phyloP scores from a whole-genome alignment of 2,888 invertebrate species.

The Diachrysia chrysitis region DNA sequence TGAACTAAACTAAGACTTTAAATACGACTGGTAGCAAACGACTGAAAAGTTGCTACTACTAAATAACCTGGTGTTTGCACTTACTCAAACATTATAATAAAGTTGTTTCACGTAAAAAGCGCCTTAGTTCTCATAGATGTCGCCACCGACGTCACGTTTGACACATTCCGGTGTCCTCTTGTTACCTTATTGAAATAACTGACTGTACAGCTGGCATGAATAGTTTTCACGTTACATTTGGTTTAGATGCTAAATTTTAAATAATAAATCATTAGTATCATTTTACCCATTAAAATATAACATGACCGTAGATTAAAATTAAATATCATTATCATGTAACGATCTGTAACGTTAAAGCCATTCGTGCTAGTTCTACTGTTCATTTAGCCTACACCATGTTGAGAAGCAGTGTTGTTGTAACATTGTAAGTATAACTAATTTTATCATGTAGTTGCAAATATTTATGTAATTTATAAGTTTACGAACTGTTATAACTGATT shows the following conservation, averaged over 20 bases:
- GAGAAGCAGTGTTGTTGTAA: constrained; percentile 67
- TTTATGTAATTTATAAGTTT: constrained; percentile 79
- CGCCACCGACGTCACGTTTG: constrained; percentile 9
- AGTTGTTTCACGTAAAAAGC: not conserved
- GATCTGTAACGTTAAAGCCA: constrained; percentile 1
- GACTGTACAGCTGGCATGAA: constrained; percentile 21
- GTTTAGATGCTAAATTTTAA: not conserved
- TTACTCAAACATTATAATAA: not conserved
- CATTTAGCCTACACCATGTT: constrained; percentile 34
- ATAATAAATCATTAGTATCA: not conserved
- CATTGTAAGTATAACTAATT: constrained; percentile 65
- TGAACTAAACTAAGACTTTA: not conserved
- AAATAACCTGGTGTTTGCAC: not conserved
- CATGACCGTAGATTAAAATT: not conserved
- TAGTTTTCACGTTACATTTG: not conserved
- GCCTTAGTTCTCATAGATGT: constrained; percentile 3
- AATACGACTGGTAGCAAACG: not conserved
- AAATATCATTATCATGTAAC: not conserved
- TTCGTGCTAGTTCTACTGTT: constrained; percentile 3
- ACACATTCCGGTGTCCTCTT: constrained; percentile 35
- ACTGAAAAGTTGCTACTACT: not conserved
- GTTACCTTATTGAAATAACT: constrained; percentile 56
- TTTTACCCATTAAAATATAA: not conserved
- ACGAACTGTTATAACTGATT: constrained; percentile 74
- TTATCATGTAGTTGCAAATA: constrained; percentile 61